Percentiles rank a stretch among this genome's conserved stretches.
These are phyloP conservation scores for Drosophila eugracilis DNA, from an alignment of 1,140 invertebrate species.

Conservation along the genomic window DNA sequence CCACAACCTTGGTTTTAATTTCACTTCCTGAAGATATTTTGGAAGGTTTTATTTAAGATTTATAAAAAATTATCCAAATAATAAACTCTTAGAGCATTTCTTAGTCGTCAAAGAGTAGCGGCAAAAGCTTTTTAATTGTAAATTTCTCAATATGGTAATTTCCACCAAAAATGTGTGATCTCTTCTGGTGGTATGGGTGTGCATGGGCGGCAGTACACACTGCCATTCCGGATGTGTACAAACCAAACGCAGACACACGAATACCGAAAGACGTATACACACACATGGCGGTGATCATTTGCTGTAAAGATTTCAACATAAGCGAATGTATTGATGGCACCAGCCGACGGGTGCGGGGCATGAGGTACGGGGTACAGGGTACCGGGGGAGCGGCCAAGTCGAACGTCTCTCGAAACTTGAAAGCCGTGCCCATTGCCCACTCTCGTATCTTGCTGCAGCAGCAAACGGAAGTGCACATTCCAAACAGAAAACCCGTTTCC, in stretches of 20 bases:
- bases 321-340: conserved; percentile 72
- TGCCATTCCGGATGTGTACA: conserved; percentile 79
- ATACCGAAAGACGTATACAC: conserved; percentile 34
- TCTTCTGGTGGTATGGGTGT: conserved; percentile 32
- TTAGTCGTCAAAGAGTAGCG: background rate
- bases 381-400: conserved; percentile 18
- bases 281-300: conserved; percentile 47
- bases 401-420: conserved; percentile 75
- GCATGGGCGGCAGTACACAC: conserved; percentile 66
- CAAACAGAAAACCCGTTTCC: conserved; percentile 78
- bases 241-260: conserved; percentile 56
- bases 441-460: conserved; percentile 62
- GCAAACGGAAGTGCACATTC: conserved; percentile 84
- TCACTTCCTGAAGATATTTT: conserved; percentile 7
- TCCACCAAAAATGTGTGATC: conserved; percentile 65
- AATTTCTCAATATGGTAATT: conserved; percentile 83
- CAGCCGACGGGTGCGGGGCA: conserved; percentile 11
- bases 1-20: conserved; percentile 7
- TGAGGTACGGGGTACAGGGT: conserved; percentile 1
- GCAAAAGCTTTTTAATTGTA: conserved; percentile 71
- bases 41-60: background rate
- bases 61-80: background rate
- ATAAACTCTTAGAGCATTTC: conserved; percentile 8
- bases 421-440: conserved; percentile 77
- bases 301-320: conserved; percentile 64